Evolutionary conservation across 2,113 vertebrate species (phyloP), one percentile per base, ranked within the genome.

Genomic region (Sapayoa aenigma): DNA sequence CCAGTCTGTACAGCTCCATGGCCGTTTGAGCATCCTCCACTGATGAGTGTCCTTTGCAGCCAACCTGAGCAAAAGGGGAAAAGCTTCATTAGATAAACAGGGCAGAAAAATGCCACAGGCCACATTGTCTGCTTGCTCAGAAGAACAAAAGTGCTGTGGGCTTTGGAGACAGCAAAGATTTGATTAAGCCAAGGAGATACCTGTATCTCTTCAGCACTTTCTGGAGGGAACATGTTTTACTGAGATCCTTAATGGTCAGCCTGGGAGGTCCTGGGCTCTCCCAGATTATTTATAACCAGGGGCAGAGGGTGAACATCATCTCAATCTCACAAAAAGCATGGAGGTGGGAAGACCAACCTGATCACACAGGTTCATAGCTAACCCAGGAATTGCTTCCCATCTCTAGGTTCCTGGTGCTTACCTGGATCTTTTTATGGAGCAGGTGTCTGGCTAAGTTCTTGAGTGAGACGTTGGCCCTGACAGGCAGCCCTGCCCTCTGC

Each of bases 1-100:
- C 99, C 96, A 99, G 98, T 93, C 98, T 98, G 97, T 99, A 99
- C 37, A 99, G 98, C 87, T 99, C 99, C 95, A 99, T 98, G 41
- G 99, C 97, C 0, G 99, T 98, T 44, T 35, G 81, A 22, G 99
- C 98, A 1, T 99, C 99, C 90, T 99, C 99, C 72, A 99, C 98
- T 0, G 99, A 99, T 0, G 98, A 99, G 97, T 99, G 99, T 6
- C 99, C 99, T 2, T 65, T 84, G n/a, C 16, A 93, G 69, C 98
- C 98, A 4, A 95, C 96, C 99, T 99, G 97, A 37, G 15, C 7
- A 93, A 67, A 95, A 12, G 14, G 25, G 25, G 8, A 9, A 25
- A 94, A 50, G 14, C 42, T 44, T 28, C 0, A 0, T 88, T 87
- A 94, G 75, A 25, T 11, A 53, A 46, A 71, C 9, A 2, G 14